Conservation (phyloP, 2,888 invertebrate species). For the Invenusta paracnida region DNA sequence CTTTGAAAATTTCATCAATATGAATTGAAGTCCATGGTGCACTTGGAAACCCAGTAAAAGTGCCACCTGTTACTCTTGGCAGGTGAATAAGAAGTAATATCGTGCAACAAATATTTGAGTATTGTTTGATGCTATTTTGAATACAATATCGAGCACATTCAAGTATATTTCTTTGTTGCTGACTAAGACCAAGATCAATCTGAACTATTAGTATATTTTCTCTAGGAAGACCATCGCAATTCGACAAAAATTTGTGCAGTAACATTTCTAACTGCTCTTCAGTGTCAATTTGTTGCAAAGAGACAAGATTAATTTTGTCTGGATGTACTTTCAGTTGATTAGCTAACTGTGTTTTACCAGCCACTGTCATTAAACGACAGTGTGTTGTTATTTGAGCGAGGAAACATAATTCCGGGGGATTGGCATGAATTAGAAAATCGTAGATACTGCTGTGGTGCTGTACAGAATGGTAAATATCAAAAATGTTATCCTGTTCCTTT, state of each 20-base stretch:
- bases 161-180: not conserved
- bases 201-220: constrained; percentile 6
- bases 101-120: not conserved
- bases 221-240: not conserved
- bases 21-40: not conserved
- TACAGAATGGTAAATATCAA: constrained; percentile 48
- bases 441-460: constrained; percentile 53
- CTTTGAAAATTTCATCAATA: not conserved
- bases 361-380: constrained; percentile 49
- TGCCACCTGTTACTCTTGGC: not conserved
- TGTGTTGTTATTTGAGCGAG: constrained; percentile 52
- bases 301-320: constrained; percentile 46
- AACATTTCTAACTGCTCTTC: constrained; percentile 53
- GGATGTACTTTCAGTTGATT: constrained; percentile 44
- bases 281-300: constrained; percentile 53
- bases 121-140: not conserved
- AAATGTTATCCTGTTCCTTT: constrained; percentile 45
- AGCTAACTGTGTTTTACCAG: constrained; percentile 46
- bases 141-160: constrained; percentile 5
- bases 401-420: constrained; percentile 31
- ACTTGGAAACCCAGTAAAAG: not conserved
- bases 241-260: constrained; percentile 40
- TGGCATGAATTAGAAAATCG: constrained; percentile 48
- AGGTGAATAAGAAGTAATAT: not conserved
- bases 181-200: not conserved